Conservation (phyloP, 2,113 vertebrate species). For the Odocoileus hemionus region DNA sequence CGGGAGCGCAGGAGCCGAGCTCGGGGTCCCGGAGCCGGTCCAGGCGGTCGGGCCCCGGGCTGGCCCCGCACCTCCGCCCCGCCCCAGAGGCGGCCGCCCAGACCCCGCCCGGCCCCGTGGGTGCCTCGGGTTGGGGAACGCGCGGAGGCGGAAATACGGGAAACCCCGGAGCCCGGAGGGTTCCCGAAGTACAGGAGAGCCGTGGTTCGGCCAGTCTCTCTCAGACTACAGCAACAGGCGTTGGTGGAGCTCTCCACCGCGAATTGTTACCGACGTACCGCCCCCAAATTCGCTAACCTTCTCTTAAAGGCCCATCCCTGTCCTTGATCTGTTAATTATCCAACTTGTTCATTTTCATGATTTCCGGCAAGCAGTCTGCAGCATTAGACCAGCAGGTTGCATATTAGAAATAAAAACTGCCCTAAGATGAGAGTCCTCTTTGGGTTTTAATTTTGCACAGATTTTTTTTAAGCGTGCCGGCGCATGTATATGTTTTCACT, state of each 20-base stretch:
- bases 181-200: not conserved
- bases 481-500: not conserved
- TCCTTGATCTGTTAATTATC: not conserved
- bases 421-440: not conserved
- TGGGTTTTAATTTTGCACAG: not conserved
- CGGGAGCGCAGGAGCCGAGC: rapidly evolving
- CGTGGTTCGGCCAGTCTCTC: rapidly evolving
- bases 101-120: not conserved
- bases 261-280: not conserved
- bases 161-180: not conserved
- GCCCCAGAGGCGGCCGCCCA: not conserved
- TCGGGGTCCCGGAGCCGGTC: not conserved
- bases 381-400: not conserved
- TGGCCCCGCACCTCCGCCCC: not conserved
- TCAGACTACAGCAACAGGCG: not conserved
- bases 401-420: not conserved
- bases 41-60: rapidly evolving
- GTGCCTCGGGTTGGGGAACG: not conserved
- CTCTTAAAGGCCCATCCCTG: not conserved
- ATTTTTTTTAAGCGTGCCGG: not conserved
- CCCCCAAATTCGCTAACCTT: not conserved
- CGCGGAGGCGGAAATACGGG: not conserved
- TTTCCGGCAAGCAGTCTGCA: not conserved
- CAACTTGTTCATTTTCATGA: not conserved
- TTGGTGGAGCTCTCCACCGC: not conserved